phyloP scores from a whole-genome alignment of 2,888 invertebrate genomes.

The Drosophila testacea region DNA sequence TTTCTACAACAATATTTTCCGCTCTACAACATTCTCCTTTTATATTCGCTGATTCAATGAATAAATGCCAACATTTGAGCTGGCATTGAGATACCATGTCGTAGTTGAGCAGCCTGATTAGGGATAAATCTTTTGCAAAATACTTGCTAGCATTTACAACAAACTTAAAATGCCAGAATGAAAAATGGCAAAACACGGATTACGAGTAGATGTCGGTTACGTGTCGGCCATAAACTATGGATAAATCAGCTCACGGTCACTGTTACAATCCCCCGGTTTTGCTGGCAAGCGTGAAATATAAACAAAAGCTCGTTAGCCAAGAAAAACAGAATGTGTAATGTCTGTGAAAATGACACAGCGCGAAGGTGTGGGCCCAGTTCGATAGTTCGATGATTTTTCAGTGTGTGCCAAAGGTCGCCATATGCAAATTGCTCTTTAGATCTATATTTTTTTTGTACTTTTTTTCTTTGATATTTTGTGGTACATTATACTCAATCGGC shows the following conservation, averaged over 20 bases:
- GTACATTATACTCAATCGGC: conserved; percentile 31
- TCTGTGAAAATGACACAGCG: conserved; percentile 52
- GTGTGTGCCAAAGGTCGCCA: conserved; percentile 61
- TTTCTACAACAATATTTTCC: not conserved
- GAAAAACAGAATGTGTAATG: conserved; percentile 49
- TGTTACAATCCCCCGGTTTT: conserved; percentile 24
- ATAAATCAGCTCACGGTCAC: conserved; percentile 70
- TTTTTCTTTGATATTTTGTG: conserved; percentile 16
- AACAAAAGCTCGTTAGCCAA: conserved; percentile 53
- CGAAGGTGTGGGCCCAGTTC: conserved; percentile 36
- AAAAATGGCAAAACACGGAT: conserved; percentile 27
- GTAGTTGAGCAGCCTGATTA: conserved; percentile 24
- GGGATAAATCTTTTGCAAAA: conserved; percentile 31
- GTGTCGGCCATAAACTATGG: conserved; percentile 58
- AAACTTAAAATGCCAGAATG: conserved; percentile 27
- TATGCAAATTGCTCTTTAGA: conserved; percentile 65
- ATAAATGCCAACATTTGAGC: conserved; percentile 36
- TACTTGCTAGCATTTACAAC: conserved; percentile 41
- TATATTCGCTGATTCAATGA: not conserved
- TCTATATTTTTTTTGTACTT: conserved; percentile 12
- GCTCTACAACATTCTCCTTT: not conserved
- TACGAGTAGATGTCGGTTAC: conserved; percentile 40
- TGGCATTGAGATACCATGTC: conserved; percentile 25
- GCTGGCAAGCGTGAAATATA: conserved; percentile 39
- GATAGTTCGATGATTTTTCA: conserved; percentile 20